These are phyloP conservation scores for Rhagoletis pomonella DNA, from an alignment of 1,140 invertebrate genomes.

Conservation along the genomic window DNA sequence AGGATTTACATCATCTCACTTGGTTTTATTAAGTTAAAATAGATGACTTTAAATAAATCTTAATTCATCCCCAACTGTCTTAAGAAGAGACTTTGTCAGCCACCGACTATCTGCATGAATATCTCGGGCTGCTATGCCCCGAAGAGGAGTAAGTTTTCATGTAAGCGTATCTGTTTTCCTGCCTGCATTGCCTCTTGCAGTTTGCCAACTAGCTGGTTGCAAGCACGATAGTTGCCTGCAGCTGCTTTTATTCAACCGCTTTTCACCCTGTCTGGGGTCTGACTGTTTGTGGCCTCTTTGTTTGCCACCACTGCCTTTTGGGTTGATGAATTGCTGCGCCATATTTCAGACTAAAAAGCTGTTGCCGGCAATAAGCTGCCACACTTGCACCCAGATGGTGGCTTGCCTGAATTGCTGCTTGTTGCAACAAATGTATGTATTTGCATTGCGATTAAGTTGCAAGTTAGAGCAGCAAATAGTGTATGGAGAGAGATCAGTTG, in stretches of 20 bases:
- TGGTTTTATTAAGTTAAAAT: conserved; percentile 51
- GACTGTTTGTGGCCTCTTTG: conserved; percentile 32
- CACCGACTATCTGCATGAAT: too few relatives aligned
- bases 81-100: not conserved
- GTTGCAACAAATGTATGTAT: conserved; percentile 2
- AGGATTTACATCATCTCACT: conserved; percentile 32
- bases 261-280: not conserved
- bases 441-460: not conserved
- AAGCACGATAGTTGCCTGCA: not conserved
- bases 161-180: not conserved
- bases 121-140: not conserved
- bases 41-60: conserved; percentile 55
- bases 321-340: conserved; percentile 43
- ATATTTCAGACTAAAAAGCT: conserved; percentile 49
- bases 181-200: not conserved
- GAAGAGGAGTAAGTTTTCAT: not conserved
- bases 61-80: conserved; percentile 36
- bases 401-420: not conserved
- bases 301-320: conserved; percentile 3
- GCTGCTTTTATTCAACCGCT: conserved; percentile 19
- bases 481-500: not conserved
- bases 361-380: conserved; percentile 5
- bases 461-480: not conserved
- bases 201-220: not conserved
- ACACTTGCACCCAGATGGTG: not conserved